Base-by-base conservation (phyloP, 2,113 vertebrate species). In the Melanerpes formicivorus region DNA sequence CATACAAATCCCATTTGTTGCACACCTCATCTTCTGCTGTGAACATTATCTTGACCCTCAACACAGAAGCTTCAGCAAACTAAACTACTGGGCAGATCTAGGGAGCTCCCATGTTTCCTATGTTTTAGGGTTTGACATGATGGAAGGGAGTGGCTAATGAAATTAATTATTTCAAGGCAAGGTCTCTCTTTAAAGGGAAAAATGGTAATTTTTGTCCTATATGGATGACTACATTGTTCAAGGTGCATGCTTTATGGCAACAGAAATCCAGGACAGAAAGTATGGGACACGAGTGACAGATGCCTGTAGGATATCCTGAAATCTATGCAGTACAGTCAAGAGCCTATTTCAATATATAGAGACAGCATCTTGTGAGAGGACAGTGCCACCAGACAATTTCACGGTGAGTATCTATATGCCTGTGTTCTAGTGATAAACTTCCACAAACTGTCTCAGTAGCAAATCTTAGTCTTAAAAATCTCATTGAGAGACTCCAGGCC, bases 201-300 rank as follows among this genome's bases (percentile, higher is more conserved):
- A 84, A 55, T 9, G 5, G 26, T 50, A n/a, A 48, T 46, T 90
- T 85, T 71, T 74, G 34, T 46, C 9, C 2, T 27, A 32, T 17
- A 22, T 6, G 34, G 46, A 48, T 3, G 11, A 55, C 3, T 0
- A 2, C 11, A 27, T 76, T 93, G 69, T 73, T 87, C 23, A 54
- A 90, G 65, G 44, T 32, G n/a, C 14, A 8, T 0, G 0, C 40
- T 89, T 76, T 82, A 80, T 91, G 23, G 40, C 59, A n/a, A 46
- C 7, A 37, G 48, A 72, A 84, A 79, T 25, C 25, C 55, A 67
- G 63, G 34, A n/a, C 17, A 76, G 58, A 42, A 80, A 72, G n/a
- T 23, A 44, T 0, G 0, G 0, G 44, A 55, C 46, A 44, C 14
- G 66, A 50, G 26, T 46, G 63, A 82, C 50, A 87, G 75, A 89